These are phyloP conservation scores for Meleagris gallopavo DNA, from an alignment of 2,113 vertebrate species.

Conservation along the genomic window DNA sequence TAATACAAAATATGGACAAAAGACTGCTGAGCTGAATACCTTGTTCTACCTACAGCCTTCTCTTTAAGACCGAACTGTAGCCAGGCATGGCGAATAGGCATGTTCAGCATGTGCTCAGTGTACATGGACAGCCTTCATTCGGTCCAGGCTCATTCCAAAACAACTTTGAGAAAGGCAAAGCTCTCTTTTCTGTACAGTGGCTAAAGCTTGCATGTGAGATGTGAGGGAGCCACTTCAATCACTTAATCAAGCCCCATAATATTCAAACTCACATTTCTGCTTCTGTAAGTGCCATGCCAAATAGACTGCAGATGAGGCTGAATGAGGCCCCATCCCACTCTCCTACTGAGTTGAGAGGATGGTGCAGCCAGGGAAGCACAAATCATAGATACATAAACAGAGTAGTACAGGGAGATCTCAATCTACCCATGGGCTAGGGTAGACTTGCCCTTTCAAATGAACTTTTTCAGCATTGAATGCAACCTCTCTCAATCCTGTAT, in stretches of 20 bases:
- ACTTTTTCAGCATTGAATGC: not conserved
- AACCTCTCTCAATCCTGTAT: not conserved
- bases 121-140: not conserved
- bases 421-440: not conserved
- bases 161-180: not conserved
- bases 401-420: not conserved
- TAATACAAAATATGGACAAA: not conserved
- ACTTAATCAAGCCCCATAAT: not conserved
- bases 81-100: not conserved
- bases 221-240: not conserved
- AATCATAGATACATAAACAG: not conserved
- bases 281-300: not conserved
- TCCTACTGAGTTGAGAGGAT: not conserved
- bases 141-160: not conserved
- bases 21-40: not conserved
- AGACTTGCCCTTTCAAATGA: not conserved
- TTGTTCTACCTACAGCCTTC: not conserved
- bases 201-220: not conserved
- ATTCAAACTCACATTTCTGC: not conserved
- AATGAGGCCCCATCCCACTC: not conserved
- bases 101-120: not conserved
- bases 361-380: not conserved
- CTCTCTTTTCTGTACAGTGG: not conserved
- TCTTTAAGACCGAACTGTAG: not conserved
- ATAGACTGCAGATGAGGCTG: not conserved